Evolutionary conservation across 2,888 invertebrate species (phyloP).

Genomic region (Melanargia galathea): DNA sequence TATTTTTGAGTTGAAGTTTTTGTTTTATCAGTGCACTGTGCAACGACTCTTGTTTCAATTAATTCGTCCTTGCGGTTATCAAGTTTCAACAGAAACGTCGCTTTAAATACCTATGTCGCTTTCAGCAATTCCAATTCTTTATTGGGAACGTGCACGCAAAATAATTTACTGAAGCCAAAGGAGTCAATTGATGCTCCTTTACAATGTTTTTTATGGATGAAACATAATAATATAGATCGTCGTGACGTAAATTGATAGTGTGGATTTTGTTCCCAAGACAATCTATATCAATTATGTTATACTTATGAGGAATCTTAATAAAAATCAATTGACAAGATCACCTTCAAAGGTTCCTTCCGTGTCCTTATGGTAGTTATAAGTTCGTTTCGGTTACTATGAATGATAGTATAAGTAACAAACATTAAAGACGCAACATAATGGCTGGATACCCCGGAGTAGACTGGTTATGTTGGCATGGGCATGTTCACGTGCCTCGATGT

Average conservation of each 20-base stretch:
- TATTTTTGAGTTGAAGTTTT: background rate
- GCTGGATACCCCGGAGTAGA: too few relatives aligned
- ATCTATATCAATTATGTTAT: background rate
- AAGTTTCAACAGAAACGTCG: background rate
- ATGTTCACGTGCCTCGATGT: too few relatives aligned
- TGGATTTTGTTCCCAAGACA: background rate
- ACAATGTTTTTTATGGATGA: background rate
- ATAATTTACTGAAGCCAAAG: constrained; percentile 21
- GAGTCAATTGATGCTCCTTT: constrained; percentile 25
- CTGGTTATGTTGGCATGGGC: too few relatives aligned
- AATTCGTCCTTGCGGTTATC: too few relatives aligned
- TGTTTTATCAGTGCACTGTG: too few relatives aligned
- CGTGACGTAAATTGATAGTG: background rate
- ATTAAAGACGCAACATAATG: too few relatives aligned
- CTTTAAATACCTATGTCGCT: too few relatives aligned
- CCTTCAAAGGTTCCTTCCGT: background rate
- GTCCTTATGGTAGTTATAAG: too few relatives aligned
- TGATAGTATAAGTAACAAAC: too few relatives aligned
- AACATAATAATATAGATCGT: background rate
- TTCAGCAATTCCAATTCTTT: too few relatives aligned
- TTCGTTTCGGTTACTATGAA: too few relatives aligned
- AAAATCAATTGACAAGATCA: background rate
- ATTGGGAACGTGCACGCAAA: constrained; percentile 13
- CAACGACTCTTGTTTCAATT: too few relatives aligned
- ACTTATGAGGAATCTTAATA: background rate